Base-by-base conservation (phyloP, 92 coral and sea anemone species). In the Epizoanthus illoricatus region DNA sequence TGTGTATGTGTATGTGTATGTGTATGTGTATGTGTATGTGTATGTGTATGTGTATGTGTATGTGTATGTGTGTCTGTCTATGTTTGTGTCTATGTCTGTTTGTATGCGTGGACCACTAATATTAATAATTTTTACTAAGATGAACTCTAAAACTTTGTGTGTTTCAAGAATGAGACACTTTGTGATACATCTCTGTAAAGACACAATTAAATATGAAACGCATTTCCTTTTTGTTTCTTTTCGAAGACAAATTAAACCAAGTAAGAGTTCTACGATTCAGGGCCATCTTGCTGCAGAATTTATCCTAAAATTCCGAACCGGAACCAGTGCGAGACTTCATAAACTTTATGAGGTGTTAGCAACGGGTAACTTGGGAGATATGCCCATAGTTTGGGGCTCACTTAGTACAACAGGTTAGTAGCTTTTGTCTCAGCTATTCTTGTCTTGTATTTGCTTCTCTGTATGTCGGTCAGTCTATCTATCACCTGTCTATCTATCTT, bases 281-380 rank as follows among this genome's bases (percentile, higher is more conserved):
- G 92, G 89, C 12, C 74, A 85, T 57, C 88, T 92, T 58, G 88
- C 89, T 13, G 94, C 91, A 28, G 94, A 91, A 36, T 91, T 93
- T 73, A 86, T 83, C 36, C 61, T 93, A 49, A 70, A 81, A 49
- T 74, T 93, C 45, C 85, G 76, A 39, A 43, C 59, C 80, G 69
- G 74, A 57, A 71, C 87, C 57, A 79, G 74, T 63, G 81, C 85
- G 79, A 86, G 85, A 23, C 80, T 89, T 17, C 68, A 81, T 15
- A 86, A 86, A 83, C 80, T 86, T 80, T 88, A 87, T 78, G 82
- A 76, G 63, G 66, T 84, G 5, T 75, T 89, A 21, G 67, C 56
- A 19, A 63, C 58, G 3, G 90, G 90, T 3, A 69, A 65, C 40
- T 54, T 89, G 47, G 87, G 90, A 42, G 42, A 47, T 33, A 82